These are phyloP conservation scores for Hemibagrus wyckioides DNA, from an alignment of 2,113 vertebrate genomes.

Conservation along the genomic window DNA sequence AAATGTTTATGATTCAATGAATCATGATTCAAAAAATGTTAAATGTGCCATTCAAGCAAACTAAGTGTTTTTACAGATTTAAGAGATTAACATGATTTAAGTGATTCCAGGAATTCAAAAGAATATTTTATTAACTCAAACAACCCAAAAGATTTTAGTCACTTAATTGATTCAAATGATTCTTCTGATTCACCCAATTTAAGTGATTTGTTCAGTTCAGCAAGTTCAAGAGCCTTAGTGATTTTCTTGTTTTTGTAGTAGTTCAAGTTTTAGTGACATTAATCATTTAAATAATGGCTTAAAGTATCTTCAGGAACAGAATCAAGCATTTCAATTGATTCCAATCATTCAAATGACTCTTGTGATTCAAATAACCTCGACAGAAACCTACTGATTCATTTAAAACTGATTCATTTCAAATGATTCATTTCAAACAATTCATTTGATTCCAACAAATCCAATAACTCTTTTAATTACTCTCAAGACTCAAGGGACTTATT, in stretches of 20 bases:
- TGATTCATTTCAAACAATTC: background rate
- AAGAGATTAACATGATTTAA: background rate
- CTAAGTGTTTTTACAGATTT: background rate
- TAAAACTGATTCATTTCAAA: background rate
- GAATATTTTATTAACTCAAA: background rate
- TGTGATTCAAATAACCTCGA: background rate
- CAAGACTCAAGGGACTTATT: no score
- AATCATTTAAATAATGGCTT: no score
- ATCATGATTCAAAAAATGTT: no score
- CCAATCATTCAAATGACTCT: background rate
- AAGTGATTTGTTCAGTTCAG: background rate
- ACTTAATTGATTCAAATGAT: constrained; percentile 6
- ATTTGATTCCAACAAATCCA: background rate
- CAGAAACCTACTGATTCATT: background rate
- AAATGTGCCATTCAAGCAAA: no score
- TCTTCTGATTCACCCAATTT: background rate
- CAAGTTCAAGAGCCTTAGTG: background rate
- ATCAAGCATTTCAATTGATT: background rate
- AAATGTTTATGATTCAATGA: no score
- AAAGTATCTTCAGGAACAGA: no score
- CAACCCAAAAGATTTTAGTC: background rate
- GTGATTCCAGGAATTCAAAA: background rate
- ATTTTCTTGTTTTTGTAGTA: background rate
- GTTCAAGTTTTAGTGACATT: background rate
- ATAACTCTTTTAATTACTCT: no score